Conservation (phyloP, 23 tunicate genomes). For the Halocynthia aurantium region DNA sequence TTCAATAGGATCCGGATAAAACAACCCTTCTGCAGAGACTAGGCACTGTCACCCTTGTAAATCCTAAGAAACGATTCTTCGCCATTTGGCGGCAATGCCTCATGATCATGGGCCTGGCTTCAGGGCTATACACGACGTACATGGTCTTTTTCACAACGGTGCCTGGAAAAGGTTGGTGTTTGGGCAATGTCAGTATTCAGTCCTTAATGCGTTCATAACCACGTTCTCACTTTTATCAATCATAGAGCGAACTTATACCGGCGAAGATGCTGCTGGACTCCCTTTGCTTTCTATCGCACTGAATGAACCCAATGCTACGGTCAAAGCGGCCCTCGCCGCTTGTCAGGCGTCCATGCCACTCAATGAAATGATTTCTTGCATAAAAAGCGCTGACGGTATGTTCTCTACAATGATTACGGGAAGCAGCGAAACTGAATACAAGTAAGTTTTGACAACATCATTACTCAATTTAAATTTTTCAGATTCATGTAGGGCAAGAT, state of each 20-base stretch:
- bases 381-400: constrained; percentile 6
- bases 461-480: too few species aligned
- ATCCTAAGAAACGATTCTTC: constrained; percentile 48
- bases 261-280: constrained; percentile 22
- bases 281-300: constrained; percentile 30
- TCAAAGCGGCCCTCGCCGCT: not conserved
- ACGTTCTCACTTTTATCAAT: not conserved
- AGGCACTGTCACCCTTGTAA: constrained; percentile 32
- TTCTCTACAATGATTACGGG: constrained; percentile 25
- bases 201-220: not conserved
- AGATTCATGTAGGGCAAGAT: too few species aligned
- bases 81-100: constrained; percentile 44
- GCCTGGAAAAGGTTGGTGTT: constrained; percentile 58
- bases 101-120: constrained; percentile 26
- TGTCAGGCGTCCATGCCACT: not conserved
- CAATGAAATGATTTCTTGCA: constrained; percentile 15
- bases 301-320: not conserved
- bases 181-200: not conserved
- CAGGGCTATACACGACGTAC: constrained; percentile 58
- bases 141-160: constrained; percentile 72
- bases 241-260: constrained; percentile 32
- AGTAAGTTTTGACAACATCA: not conserved
- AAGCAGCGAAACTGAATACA: not conserved
- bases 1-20: constrained; percentile 39
- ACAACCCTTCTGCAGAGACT: constrained; percentile 36